phyloP scores from a whole-genome alignment of 2,888 invertebrate species.

The Hartigia nigra region DNA sequence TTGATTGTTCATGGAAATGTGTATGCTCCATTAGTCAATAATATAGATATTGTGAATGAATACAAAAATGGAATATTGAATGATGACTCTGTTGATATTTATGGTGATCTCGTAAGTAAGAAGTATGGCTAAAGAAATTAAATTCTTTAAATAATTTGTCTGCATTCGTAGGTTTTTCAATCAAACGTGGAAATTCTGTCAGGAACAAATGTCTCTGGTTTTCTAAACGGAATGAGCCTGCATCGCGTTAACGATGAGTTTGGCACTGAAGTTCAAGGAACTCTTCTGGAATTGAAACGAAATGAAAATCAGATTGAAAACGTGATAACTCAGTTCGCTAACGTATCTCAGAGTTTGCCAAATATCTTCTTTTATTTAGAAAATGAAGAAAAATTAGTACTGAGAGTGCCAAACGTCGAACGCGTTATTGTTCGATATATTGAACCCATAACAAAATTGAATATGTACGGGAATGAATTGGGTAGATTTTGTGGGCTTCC shows the following conservation, averaged over 20 bases:
- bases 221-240: conserved; percentile 37
- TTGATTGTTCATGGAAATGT: conserved; percentile 37
- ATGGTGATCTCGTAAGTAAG: conserved; percentile 47
- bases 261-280: conserved; percentile 4
- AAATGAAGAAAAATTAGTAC: conserved; percentile 32
- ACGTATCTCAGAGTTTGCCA: conserved; percentile 20
- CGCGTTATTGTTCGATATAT: conserved; percentile 31
- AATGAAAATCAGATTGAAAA: conserved; percentile 29
- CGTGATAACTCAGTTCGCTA: conserved; percentile 19
- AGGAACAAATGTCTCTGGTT: conserved; percentile 26
- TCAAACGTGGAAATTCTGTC: conserved; percentile 26
- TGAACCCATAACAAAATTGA: conserved; percentile 34
- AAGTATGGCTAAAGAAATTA: not conserved
- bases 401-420: conserved; percentile 35
- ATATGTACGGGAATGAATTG: conserved; percentile 38
- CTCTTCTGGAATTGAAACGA: conserved; percentile 10
- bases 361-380: conserved; percentile 47
- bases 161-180: conserved; percentile 39
- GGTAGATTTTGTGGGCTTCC: conserved; percentile 44
- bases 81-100: conserved; percentile 40
- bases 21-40: conserved; percentile 32
- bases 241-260: conserved; percentile 9
- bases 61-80: conserved; percentile 37
- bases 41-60: conserved; percentile 32
- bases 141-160: conserved; percentile 1